Conservation (phyloP, 2,113 vertebrate species). For the Megalops atlanticus region DNA sequence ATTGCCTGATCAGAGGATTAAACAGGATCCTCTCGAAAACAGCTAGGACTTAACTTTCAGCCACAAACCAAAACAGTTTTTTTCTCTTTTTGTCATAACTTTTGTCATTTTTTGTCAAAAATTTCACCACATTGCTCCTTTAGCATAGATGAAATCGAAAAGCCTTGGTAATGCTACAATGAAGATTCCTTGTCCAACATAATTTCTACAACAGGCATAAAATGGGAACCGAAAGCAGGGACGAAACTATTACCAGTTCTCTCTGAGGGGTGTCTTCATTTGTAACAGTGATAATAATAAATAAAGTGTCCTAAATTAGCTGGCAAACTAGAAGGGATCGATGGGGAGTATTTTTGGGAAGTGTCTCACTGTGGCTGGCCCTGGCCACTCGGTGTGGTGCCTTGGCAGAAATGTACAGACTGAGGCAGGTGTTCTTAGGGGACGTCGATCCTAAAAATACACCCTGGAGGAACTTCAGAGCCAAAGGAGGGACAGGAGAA, state of each 20-base stretch:
- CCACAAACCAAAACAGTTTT: neutral
- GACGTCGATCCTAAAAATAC: conserved; percentile 73
- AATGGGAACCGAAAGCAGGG: conserved; percentile 29
- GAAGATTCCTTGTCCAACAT: neutral
- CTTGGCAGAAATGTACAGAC: conserved; percentile 65
- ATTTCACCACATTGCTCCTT: neutral
- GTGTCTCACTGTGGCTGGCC: conserved; percentile 64
- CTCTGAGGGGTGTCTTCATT: too few species aligned
- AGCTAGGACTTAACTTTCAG: too few species aligned
- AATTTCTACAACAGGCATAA: neutral
- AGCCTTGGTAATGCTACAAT: too few species aligned
- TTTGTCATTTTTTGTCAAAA: too few species aligned
- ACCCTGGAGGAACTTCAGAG: conserved; percentile 58
- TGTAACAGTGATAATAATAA: conserved; percentile 14
- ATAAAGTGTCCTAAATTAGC: neutral
- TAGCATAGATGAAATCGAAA: too few species aligned
- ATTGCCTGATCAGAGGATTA: too few species aligned
- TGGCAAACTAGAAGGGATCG: neutral
- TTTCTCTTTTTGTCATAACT: too few species aligned
- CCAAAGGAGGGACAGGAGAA: neutral
- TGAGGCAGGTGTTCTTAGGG: conserved; percentile 72
- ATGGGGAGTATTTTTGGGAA: conserved; percentile 65
- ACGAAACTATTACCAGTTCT: too few species aligned
- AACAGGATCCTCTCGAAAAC: too few species aligned
- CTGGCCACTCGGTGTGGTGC: conserved; percentile 66